Conservation (phyloP, 2,888 invertebrate species). For the Eupeodes latifasciatus region DNA sequence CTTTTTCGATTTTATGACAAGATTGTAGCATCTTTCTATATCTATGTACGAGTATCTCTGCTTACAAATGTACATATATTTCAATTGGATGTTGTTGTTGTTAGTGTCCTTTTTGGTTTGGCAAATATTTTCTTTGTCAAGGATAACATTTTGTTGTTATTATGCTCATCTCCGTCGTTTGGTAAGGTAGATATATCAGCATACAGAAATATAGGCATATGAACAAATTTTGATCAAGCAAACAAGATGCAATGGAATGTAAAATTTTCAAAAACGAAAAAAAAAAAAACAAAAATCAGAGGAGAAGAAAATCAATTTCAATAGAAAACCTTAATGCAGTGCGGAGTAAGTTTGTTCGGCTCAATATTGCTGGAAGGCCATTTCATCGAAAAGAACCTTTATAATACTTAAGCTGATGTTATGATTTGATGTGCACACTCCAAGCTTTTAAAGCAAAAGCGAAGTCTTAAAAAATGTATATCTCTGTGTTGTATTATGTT, state of each 20-base stretch:
- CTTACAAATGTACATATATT: neutral
- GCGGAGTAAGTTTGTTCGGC: conserved; percentile 44
- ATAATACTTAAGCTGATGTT: conserved; percentile 5
- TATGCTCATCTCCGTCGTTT: too few species aligned
- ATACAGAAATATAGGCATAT: neutral
- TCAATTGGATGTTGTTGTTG: neutral
- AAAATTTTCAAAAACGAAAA: conserved; percentile 14
- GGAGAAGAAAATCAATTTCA: conserved; percentile 49
- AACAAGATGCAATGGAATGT: conserved; percentile 65
- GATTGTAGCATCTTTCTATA: conserved; percentile 4
- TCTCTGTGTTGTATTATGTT: too few species aligned
- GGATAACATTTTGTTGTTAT: conserved; percentile 23
- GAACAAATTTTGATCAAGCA: conserved; percentile 34
- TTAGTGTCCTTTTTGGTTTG: neutral
- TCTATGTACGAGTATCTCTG: neutral
- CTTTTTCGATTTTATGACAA: conserved; percentile 26
- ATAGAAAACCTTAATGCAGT: conserved; percentile 56
- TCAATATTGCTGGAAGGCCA: conserved; percentile 14
- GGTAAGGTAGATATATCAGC: too few species aligned
- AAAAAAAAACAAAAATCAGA: neutral
- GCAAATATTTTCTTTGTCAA: conserved; percentile 29
- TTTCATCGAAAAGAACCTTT: conserved; percentile 4
- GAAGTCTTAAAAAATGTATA: neutral
- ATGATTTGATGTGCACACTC: conserved; percentile 4
- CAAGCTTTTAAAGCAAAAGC: conserved; percentile 21